Conservation (phyloP, 2,888 invertebrate genomes). For the Dysmachus trigonus region DNA sequence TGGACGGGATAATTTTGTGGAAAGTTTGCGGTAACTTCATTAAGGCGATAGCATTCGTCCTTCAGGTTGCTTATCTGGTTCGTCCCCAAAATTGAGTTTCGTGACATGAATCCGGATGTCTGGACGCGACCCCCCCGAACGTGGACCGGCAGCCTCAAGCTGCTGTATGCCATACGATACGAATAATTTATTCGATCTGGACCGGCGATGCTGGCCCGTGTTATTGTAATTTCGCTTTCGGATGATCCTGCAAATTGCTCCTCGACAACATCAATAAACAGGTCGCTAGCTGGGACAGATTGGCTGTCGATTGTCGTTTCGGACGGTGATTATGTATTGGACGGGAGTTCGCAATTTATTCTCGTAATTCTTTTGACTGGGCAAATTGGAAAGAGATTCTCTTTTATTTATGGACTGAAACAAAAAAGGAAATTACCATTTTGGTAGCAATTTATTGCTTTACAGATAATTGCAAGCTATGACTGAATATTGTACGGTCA, state of each 20-base stretch:
- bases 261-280: neutral
- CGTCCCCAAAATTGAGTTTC: slow-evolving; percentile 40
- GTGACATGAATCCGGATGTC: slow-evolving; percentile 44
- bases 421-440: neutral
- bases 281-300: neutral
- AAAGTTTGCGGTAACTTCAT: slow-evolving; percentile 5
- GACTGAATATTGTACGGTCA: neutral
- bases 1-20: slow-evolving; percentile 5
- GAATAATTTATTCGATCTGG: slow-evolving; percentile 27
- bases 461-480: neutral
- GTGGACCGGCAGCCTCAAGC: neutral
- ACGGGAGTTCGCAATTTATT: neutral
- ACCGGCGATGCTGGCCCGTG: neutral
- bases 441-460: neutral
- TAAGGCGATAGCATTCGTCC: slow-evolving; percentile 31
- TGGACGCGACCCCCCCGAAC: neutral
- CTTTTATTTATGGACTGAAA: neutral
- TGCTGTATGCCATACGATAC: neutral
- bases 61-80: slow-evolving; percentile 40
- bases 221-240: slow-evolving; percentile 3
- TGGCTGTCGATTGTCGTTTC: neutral
- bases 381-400: neutral
- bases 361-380: neutral
- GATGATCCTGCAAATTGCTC: neutral
- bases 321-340: neutral